Percentiles rank a stretch among this genome's conserved stretches.
These are phyloP conservation scores for Mya arenaria DNA, from an alignment of 1,140 invertebrate genomes.

Conservation along the genomic window DNA sequence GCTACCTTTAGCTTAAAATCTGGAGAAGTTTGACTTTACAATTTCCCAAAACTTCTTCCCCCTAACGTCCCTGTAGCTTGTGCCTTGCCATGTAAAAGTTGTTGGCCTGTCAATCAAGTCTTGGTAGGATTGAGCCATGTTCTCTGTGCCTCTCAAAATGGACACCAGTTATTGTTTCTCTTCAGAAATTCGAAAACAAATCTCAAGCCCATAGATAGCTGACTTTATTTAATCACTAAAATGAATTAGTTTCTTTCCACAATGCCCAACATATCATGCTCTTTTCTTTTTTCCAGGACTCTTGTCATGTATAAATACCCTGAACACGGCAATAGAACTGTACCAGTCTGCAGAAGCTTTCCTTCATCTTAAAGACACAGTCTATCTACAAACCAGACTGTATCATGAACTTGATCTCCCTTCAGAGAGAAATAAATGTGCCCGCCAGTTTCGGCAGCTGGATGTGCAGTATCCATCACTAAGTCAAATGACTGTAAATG, in stretches of 20 bases:
- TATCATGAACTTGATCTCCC: slow-evolving; percentile 74
- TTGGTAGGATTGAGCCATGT: neutral
- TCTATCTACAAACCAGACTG: slow-evolving; percentile 74
- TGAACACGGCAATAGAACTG: slow-evolving; percentile 86
- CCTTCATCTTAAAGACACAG: slow-evolving; percentile 87
- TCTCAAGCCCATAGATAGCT: neutral
- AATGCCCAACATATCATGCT: neutral
- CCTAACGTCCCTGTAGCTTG: too few species aligned
- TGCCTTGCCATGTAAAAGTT: too few species aligned
- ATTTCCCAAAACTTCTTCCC: too few species aligned
- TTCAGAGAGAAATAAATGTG: slow-evolving; percentile 76
- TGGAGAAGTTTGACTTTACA: too few species aligned
- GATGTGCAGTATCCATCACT: slow-evolving; percentile 76
- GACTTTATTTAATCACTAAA: neutral
- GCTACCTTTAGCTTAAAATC: too few species aligned
- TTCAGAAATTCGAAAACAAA: neutral
- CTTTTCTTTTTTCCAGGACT: slow-evolving; percentile 47
- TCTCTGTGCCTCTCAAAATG: too few species aligned
- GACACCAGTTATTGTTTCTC: neutral
- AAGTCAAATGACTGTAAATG: slow-evolving; percentile 58
- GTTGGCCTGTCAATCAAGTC: neutral
- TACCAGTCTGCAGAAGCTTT: slow-evolving; percentile 89
- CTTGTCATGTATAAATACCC: slow-evolving; percentile 85
- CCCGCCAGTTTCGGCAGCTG: slow-evolving; percentile 75
- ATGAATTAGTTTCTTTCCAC: neutral